A percentile compares a stretch with the other conserved stretches of the same genome.
These are phyloP conservation scores for Ephialtes manifestator DNA, from an alignment of 2,888 invertebrate genomes.

Conservation along the genomic window DNA sequence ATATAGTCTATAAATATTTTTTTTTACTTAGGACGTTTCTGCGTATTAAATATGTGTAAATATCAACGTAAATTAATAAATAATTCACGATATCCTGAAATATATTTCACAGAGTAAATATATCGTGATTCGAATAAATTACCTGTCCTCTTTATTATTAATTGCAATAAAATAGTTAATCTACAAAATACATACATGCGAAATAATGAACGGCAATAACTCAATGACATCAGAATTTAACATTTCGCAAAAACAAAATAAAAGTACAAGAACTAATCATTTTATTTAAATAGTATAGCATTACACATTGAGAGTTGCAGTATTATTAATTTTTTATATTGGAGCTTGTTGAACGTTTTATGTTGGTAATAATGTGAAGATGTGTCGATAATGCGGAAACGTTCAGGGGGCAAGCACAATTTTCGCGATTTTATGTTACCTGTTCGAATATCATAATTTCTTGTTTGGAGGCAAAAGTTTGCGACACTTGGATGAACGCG, in stretches of 20 bases:
- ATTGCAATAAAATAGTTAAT: neutral
- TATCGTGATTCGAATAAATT: neutral
- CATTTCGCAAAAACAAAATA: neutral
- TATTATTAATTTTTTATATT: neutral
- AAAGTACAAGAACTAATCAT: neutral
- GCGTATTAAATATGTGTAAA: neutral
- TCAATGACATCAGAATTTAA: neutral
- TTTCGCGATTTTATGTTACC: constrained; percentile 60
- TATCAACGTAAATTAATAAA: neutral
- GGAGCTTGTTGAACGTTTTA: constrained; percentile 10
- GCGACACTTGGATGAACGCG: constrained; percentile 40
- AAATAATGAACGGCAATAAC: neutral
- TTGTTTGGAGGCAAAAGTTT: constrained; percentile 53
- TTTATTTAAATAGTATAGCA: neutral
- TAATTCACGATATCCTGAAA: neutral
- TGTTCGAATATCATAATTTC: constrained; percentile 62
- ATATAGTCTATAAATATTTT: no score
- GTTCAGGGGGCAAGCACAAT: constrained; percentile 40
- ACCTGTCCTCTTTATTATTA: neutral
- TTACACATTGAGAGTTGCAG: no score
- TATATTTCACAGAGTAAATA: neutral
- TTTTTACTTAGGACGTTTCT: no score
- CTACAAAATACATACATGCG: neutral
- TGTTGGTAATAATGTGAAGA: constrained; percentile 5
- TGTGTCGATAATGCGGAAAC: constrained; percentile 34